Conservation (phyloP, 2,797 vertebrate genomes). For the Schizothorax lantsangensis region DNA sequence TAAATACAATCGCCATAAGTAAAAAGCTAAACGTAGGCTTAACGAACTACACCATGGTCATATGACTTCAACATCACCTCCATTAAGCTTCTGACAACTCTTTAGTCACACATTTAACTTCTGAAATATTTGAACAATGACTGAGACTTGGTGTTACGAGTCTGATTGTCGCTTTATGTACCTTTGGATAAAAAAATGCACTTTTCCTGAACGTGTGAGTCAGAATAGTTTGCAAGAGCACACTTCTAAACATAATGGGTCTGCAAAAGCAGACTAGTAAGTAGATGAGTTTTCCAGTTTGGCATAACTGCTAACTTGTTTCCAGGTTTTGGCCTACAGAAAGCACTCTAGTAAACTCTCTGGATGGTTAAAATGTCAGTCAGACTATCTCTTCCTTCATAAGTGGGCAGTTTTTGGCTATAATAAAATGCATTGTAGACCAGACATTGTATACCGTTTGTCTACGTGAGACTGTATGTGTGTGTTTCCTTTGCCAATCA, state of each 20-base stretch:
- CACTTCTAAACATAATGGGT: not conserved
- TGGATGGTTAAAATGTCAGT: not conserved
- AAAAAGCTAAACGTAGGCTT: not conserved
- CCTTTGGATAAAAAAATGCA: too few species aligned
- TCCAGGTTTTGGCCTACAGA: not conserved
- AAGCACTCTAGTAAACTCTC: not conserved
- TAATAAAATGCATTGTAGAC: constrained; percentile 13
- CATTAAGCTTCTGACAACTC: not conserved
- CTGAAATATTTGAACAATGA: too few species aligned
- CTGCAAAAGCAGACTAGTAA: not conserved
- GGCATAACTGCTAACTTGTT: not conserved
- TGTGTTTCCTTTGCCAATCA: constrained; percentile 32
- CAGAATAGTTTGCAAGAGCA: not conserved
- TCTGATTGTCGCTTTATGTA: too few species aligned
- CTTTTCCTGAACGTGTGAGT: not conserved
- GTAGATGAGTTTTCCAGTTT: not conserved
- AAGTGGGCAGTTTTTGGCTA: not conserved
- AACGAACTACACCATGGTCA: not conserved
- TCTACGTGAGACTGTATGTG: constrained; percentile 16
- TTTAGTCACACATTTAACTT: too few species aligned
- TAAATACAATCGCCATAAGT: not conserved
- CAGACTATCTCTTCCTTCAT: not conserved
- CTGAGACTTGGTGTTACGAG: too few species aligned
- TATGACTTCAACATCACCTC: not conserved
- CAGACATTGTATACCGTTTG: not conserved